These are phyloP conservation scores for Eonycteris spelaea DNA, from an alignment of 2,113 vertebrate species.

Conservation along the genomic window DNA sequence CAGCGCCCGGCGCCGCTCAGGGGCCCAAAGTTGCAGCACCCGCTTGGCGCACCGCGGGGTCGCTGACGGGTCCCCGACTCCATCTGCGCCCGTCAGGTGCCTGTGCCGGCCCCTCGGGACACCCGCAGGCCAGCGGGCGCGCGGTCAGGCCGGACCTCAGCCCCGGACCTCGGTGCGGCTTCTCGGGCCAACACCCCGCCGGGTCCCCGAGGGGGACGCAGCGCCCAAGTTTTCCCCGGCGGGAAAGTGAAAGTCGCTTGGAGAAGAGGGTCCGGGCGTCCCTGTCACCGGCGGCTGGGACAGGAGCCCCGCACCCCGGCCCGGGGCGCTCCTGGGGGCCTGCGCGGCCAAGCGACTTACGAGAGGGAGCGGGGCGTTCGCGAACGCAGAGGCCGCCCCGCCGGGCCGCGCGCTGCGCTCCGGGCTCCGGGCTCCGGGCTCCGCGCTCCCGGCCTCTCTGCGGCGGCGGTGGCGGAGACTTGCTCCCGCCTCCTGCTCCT, in stretches of 20 bases:
- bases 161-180: neutral
- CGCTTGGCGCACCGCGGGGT: neutral
- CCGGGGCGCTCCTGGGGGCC: neutral
- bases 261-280: neutral
- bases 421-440: no score
- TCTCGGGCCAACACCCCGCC: neutral
- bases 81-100: neutral
- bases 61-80: neutral
- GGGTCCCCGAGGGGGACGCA: neutral
- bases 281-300: neutral
- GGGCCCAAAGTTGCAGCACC: neutral
- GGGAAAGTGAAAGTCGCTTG: conserved; percentile 38
- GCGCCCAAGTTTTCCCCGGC: neutral
- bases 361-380: neutral
- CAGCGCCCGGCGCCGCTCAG: neutral
- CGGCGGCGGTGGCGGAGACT: neutral
- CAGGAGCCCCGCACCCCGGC: neutral
- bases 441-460: neutral
- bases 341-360: conserved; percentile 48
- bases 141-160: neutral
- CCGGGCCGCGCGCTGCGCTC: neutral
- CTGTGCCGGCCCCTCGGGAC: no score
- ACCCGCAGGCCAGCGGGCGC: neutral
- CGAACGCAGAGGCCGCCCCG: neutral
- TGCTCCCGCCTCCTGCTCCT: neutral